phyloP scores from a whole-genome alignment of 2,797 vertebrate species.

The Mallotus villosus region DNA sequence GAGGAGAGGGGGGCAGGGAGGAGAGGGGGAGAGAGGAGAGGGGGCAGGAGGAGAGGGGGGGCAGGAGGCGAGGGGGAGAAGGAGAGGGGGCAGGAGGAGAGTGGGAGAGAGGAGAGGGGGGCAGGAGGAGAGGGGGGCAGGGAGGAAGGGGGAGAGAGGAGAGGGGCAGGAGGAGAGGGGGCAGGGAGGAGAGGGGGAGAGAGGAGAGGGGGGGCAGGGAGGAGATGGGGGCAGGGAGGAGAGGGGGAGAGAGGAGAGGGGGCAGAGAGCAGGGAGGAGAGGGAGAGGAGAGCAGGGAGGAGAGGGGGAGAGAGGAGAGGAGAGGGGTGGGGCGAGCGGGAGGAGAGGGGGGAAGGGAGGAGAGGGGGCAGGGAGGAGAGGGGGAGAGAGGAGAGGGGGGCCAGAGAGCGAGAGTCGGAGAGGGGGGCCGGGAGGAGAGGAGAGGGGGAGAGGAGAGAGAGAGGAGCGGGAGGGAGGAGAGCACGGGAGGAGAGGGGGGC shows the following conservation, averaged over 20 bases:
- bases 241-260: background rate
- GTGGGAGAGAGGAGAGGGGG: slow-evolving; percentile 25
- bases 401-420: no score
- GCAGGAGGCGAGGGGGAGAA: slow-evolving; percentile 21
- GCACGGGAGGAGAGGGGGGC: slow-evolving; percentile 26
- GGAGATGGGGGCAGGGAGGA: background rate
- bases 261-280: slow-evolving; percentile 15
- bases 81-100: slow-evolving; percentile 2
- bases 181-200: background rate
- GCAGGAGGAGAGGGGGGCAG: no score
- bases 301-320: background rate
- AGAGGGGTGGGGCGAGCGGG: background rate
- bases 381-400: no score
- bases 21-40: no score
- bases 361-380: no score
- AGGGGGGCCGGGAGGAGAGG: no score
- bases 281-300: background rate
- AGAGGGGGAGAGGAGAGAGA: no score
- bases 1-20: no score
- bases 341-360: no score
- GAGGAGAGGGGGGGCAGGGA: slow-evolving; percentile 3
- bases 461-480: background rate
- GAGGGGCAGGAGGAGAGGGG: background rate
- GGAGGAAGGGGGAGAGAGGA: no score
- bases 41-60: background rate